These are phyloP conservation scores for Cancer borealis DNA, from an alignment of 2,888 invertebrate genomes.

Conservation along the genomic window DNA sequence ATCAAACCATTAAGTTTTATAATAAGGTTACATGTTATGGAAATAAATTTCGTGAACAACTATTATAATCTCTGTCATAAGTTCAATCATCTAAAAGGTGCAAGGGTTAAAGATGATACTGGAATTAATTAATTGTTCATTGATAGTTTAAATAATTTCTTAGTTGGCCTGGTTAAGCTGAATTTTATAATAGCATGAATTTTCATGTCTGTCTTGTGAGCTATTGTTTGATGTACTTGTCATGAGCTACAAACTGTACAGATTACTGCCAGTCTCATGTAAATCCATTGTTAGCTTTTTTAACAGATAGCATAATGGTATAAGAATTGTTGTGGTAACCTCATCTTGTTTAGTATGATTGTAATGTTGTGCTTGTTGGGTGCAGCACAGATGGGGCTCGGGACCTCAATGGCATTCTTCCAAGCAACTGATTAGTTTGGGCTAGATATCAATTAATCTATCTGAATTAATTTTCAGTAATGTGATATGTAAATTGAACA, in stretches of 20 bases:
- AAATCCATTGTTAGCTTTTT: slow-evolving; percentile 64
- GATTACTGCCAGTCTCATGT: slow-evolving; percentile 66
- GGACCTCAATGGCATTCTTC: slow-evolving; percentile 47
- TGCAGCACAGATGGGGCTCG: slow-evolving; percentile 64
- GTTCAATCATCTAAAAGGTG: slow-evolving; percentile 12
- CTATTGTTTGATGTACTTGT: slow-evolving; percentile 70
- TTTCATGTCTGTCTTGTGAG: slow-evolving; percentile 56
- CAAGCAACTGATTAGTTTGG: slow-evolving; percentile 30
- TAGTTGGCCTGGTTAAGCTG: slow-evolving; percentile 30
- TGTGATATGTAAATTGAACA: slow-evolving; percentile 56
- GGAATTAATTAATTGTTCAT: neutral
- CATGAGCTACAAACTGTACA: slow-evolving; percentile 65
- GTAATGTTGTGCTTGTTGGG: slow-evolving; percentile 66
- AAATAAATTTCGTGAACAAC: neutral
- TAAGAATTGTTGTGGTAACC: slow-evolving; percentile 65
- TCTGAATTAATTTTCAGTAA: slow-evolving; percentile 36
- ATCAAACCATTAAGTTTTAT: neutral
- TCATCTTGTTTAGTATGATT: slow-evolving; percentile 63
- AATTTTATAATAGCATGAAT: slow-evolving; percentile 47
- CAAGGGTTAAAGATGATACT: neutral
- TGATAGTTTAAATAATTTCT: neutral
- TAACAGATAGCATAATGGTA: slow-evolving; percentile 64
- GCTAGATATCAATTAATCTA: slow-evolving; percentile 28
- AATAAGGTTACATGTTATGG: neutral
- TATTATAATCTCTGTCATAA: neutral